phyloP scores from a whole-genome alignment of 2,797 vertebrate species.

The Gallinago nigripennis region DNA sequence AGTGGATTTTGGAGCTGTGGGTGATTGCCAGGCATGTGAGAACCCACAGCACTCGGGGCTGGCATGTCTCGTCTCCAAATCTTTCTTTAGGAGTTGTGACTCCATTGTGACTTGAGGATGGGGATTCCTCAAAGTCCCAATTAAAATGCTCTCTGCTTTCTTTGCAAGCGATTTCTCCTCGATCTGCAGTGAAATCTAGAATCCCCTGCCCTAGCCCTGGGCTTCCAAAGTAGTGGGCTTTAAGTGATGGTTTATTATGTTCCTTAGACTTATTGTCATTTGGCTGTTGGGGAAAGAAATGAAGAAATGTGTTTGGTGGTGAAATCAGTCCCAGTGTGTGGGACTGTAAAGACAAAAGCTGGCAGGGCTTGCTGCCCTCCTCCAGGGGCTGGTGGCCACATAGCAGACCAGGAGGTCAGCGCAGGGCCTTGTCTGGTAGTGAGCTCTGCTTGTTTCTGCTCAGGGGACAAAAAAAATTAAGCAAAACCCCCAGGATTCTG shows the following conservation, averaged over 20 bases:
- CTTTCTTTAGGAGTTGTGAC: background rate
- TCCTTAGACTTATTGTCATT: background rate
- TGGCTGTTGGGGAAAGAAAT: background rate
- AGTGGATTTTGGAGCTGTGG: slow-evolving; percentile 7
- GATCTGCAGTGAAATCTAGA: background rate
- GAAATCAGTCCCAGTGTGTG: background rate
- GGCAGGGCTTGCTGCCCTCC: background rate
- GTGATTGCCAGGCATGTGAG: background rate
- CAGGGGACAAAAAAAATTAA: too few relatives aligned
- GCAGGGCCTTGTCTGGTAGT: background rate
- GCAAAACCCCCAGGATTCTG: background rate
- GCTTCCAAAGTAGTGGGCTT: background rate
- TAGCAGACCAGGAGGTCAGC: background rate
- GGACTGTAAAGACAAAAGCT: background rate
- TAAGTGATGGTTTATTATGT: background rate
- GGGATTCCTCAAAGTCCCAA: background rate
- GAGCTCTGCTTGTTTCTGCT: background rate
- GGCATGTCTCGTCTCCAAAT: background rate
- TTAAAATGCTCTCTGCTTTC: background rate
- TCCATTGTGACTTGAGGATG: background rate
- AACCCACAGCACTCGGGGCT: accelerated
- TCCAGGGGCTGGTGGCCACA: accelerated
- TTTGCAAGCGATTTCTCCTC: background rate
- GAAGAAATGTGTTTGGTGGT: background rate
- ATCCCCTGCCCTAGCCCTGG: background rate